Evolutionary conservation across 2,113 vertebrate genomes (phyloP).

Genomic region (Paracanthobrama guichenoti): DNA sequence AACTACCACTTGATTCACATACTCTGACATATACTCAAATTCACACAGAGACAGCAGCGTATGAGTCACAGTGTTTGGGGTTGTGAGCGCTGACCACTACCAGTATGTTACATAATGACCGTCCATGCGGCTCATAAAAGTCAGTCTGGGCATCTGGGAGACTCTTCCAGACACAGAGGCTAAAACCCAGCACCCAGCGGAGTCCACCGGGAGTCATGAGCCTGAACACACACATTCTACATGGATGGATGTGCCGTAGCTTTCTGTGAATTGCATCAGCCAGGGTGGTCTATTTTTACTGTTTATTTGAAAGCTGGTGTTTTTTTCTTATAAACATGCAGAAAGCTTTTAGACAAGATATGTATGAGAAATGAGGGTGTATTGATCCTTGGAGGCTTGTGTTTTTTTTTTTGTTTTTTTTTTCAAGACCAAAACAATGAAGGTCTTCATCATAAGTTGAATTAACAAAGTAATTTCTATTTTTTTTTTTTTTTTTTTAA

Average conservation of each 20-base stretch:
- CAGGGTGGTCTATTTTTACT: conserved; percentile 40
- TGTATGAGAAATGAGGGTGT: neutral
- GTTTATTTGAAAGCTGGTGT: conserved; percentile 22
- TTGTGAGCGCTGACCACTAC: neutral
- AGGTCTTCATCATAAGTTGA: neutral
- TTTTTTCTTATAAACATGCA: neutral
- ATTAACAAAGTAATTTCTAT: neutral
- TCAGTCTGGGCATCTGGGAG: neutral
- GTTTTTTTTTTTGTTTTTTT: neutral
- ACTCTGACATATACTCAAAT: neutral
- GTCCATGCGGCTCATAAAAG: too few species aligned
- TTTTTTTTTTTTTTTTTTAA: too few species aligned
- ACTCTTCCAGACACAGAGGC: neutral
- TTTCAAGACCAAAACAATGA: neutral
- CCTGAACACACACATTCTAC: conserved; percentile 26
- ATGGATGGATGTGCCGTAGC: neutral
- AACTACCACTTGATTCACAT: neutral
- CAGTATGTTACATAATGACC: neutral
- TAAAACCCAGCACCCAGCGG: neutral
- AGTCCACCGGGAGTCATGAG: neutral
- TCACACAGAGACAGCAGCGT: neutral
- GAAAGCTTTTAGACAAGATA: conserved; percentile 18
- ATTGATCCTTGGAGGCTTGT: neutral
- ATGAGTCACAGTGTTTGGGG: neutral
- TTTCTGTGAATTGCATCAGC: conserved; percentile 38